These are phyloP conservation scores for Drosophila azteca DNA, from an alignment of 1,140 invertebrate species.

Conservation along the genomic window DNA sequence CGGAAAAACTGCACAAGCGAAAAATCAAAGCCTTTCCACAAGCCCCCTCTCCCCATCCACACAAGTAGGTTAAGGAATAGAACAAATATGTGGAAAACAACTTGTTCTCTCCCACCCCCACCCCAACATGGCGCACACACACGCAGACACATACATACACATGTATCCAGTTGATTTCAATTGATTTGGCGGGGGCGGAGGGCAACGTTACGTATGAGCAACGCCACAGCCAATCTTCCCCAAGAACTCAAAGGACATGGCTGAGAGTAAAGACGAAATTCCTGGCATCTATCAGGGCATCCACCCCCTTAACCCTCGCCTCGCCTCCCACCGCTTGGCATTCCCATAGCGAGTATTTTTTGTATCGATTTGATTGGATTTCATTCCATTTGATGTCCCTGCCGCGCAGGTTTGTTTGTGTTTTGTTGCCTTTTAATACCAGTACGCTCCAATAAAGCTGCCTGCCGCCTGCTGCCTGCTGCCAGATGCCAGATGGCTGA, in stretches of 20 bases:
- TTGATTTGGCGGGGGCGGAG: slow-evolving; percentile 74
- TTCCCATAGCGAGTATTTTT: slow-evolving; percentile 45
- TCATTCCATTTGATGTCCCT: slow-evolving; percentile 54
- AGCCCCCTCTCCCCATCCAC: too few relatives aligned
- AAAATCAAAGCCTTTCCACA: slow-evolving; percentile 42
- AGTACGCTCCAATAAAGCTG: slow-evolving; percentile 62
- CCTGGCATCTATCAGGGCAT: slow-evolving; percentile 33
- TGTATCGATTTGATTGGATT: slow-evolving; percentile 82
- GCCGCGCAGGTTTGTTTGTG: slow-evolving; percentile 31
- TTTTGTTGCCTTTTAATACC: slow-evolving; percentile 67
- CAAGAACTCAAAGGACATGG: neutral
- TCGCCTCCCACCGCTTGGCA: neutral
- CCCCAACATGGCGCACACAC: slow-evolving; percentile 15
- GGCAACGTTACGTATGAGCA: slow-evolving; percentile 54
- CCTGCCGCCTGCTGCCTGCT: too few relatives aligned
- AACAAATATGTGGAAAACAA: slow-evolving; percentile 45
- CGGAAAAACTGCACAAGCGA: slow-evolving; percentile 18
- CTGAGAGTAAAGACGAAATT: slow-evolving; percentile 35
- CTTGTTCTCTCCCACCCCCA: slow-evolving; percentile 13
- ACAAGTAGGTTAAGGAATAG: slow-evolving; percentile 8
- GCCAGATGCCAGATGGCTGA: neutral
- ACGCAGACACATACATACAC: slow-evolving; percentile 8
- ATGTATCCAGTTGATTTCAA: slow-evolving; percentile 66
- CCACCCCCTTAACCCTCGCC: too few relatives aligned
- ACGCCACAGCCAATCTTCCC: slow-evolving; percentile 23